A percentile compares a stretch with the other conserved stretches of the same genome.
These are phyloP conservation scores for Pogonocichla stellata DNA, from an alignment of 2,113 vertebrate genomes.

Conservation along the genomic window DNA sequence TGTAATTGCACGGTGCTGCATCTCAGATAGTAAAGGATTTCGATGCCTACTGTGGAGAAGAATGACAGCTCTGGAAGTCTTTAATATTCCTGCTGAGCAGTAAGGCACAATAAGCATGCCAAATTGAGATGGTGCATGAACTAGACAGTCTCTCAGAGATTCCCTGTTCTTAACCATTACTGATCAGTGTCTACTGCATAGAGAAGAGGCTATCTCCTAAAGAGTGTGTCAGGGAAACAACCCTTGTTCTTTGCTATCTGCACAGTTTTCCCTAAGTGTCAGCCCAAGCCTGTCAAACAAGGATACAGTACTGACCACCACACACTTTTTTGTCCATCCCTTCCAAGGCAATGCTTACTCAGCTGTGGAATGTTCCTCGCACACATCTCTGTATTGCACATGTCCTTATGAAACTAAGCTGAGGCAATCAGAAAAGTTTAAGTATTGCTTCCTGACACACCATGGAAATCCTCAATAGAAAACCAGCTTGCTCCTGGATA, in stretches of 20 bases:
- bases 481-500: background rate
- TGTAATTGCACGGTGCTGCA: background rate
- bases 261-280: background rate
- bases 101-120: background rate
- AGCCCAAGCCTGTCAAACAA: background rate
- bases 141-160: background rate
- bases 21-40: background rate
- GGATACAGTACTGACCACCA: rapidly evolving
- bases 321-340: background rate
- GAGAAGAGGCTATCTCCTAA: background rate
- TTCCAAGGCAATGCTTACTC: background rate
- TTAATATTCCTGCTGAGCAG: background rate
- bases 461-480: background rate
- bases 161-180: background rate
- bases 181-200: background rate
- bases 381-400: background rate
- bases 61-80: background rate
- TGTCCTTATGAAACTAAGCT: background rate
- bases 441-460: background rate
- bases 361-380: background rate
- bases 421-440: background rate
- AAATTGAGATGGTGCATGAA: background rate
- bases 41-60: background rate
- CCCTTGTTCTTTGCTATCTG: background rate
- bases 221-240: background rate